Conservation (phyloP, 1,140 invertebrate genomes). For the Zaprionus kolodkinae region DNA sequence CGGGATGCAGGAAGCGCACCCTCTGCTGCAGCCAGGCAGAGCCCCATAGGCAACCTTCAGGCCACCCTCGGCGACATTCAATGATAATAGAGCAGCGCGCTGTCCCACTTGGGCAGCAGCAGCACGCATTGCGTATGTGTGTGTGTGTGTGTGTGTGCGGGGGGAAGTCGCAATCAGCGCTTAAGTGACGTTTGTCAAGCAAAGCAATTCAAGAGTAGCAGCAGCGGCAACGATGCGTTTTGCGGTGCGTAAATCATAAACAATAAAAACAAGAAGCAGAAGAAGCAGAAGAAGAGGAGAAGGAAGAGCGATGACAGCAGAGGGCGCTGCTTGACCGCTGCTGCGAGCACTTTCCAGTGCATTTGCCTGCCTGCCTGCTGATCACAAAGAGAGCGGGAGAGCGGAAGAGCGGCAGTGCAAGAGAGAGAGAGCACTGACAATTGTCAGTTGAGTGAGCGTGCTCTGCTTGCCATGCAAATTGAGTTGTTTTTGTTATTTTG, state of each 20-base stretch:
- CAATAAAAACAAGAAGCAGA: slow-evolving; percentile 6
- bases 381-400: background rate
- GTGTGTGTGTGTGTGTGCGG: too few species aligned
- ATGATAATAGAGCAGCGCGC: slow-evolving; percentile 3
- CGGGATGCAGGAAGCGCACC: background rate
- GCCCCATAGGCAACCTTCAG: background rate
- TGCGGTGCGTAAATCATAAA: slow-evolving; percentile 58
- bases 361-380: slow-evolving; percentile 35
- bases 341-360: slow-evolving; percentile 52
- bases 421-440: background rate
- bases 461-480: slow-evolving; percentile 28
- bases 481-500: slow-evolving; percentile 16
- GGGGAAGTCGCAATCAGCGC: slow-evolving; percentile 59
- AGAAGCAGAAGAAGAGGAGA: background rate
- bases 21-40: background rate
- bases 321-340: slow-evolving; percentile 33
- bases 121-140: background rate
- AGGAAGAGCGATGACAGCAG: background rate
- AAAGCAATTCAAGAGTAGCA: slow-evolving; percentile 43
- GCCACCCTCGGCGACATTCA: background rate
- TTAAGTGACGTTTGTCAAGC: slow-evolving; percentile 55
- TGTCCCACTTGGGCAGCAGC: slow-evolving; percentile 45
- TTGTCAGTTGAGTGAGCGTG: slow-evolving; percentile 1
- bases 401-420: background rate
- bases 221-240: slow-evolving; percentile 15